phyloP scores from a whole-genome alignment of 2,888 invertebrate genomes.

The Spodoptera exigua region DNA sequence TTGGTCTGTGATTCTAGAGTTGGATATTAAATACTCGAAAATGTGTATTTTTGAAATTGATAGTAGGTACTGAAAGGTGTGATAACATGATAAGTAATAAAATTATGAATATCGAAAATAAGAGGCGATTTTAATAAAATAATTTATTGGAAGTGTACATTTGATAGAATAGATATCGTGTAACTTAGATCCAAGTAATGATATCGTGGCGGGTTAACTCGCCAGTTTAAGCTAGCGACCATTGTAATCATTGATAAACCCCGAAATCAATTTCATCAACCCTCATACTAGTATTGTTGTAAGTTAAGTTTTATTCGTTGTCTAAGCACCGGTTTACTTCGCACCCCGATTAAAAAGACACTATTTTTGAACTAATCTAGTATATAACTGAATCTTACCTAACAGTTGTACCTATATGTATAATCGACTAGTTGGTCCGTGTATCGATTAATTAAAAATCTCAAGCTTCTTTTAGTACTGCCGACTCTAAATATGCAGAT shows the following conservation, averaged over 20 bases:
- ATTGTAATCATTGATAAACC: slow-evolving; percentile 44
- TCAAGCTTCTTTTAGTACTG: slow-evolving; percentile 27
- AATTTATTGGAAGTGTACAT: slow-evolving; percentile 62
- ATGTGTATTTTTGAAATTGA: slow-evolving; percentile 70
- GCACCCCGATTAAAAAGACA: slow-evolving; percentile 68
- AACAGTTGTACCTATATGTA: slow-evolving; percentile 29
- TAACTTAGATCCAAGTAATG: slow-evolving; percentile 50
- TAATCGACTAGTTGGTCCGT: slow-evolving; percentile 45
- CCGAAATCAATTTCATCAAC: slow-evolving; percentile 46
- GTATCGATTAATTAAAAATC: slow-evolving; percentile 2
- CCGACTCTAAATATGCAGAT: slow-evolving; percentile 23
- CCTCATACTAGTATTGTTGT: slow-evolving; percentile 38
- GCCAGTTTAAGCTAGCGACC: slow-evolving; percentile 29
- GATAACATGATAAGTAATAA: slow-evolving; percentile 54
- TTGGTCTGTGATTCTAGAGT: slow-evolving; percentile 63
- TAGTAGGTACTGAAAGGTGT: slow-evolving; percentile 53
- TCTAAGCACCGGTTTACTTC: slow-evolving; percentile 73
- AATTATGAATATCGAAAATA: slow-evolving; percentile 50
- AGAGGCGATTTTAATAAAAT: slow-evolving; percentile 54
- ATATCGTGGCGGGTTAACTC: slow-evolving; percentile 32
- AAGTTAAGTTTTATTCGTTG: slow-evolving; percentile 53
- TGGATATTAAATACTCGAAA: slow-evolving; percentile 63
- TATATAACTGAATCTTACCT: slow-evolving; percentile 31
- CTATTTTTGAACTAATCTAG: slow-evolving; percentile 64
- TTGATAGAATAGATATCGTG: slow-evolving; percentile 48